Conservation (phyloP, 2,888 invertebrate genomes). For the Bhutanitis thaidina region DNA sequence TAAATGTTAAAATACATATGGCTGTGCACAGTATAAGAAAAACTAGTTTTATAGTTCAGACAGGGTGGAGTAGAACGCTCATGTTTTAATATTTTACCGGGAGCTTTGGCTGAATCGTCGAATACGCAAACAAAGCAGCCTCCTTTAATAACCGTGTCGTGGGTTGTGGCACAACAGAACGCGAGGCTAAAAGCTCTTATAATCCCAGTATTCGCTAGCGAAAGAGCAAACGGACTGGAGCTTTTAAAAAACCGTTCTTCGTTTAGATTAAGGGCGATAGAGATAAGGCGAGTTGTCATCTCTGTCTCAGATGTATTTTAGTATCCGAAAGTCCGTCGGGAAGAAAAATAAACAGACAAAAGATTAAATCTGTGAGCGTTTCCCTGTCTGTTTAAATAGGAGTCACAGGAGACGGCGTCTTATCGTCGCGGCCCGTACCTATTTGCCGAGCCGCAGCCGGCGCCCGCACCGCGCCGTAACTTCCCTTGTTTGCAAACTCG, state of each 20-base stretch:
- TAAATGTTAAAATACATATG: slow-evolving; percentile 12
- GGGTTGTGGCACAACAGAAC: slow-evolving; percentile 40
- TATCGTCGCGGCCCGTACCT: slow-evolving; percentile 67
- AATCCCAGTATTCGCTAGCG: slow-evolving; percentile 51
- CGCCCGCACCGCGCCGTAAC: slow-evolving; percentile 59
- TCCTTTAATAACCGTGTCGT: slow-evolving; percentile 67
- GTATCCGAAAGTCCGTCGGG: slow-evolving; percentile 45
- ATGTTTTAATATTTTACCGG: slow-evolving; percentile 70
- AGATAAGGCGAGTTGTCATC: slow-evolving; percentile 65
- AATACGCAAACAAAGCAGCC: slow-evolving; percentile 66
- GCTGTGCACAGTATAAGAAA: slow-evolving; percentile 14
- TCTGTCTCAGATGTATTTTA: slow-evolving; percentile 55
- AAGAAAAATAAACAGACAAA: slow-evolving; percentile 67
- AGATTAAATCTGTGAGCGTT: slow-evolving; percentile 73
- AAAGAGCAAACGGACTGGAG: slow-evolving; percentile 40
- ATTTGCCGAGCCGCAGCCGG: slow-evolving; percentile 60
- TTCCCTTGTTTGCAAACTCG: slow-evolving; percentile 78
- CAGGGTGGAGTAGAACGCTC: slow-evolving; percentile 44
- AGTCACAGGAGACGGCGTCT: slow-evolving; percentile 71
- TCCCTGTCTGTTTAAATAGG: slow-evolving; percentile 71
- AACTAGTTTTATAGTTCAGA: slow-evolving; percentile 28
- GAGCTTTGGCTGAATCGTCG: slow-evolving; percentile 57
- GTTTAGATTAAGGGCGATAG: slow-evolving; percentile 61
- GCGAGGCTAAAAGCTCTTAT: slow-evolving; percentile 58
- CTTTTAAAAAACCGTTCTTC: slow-evolving; percentile 56